phyloP scores from a whole-genome alignment of 2,797 vertebrate species.

The Cyclura pinguis region DNA sequence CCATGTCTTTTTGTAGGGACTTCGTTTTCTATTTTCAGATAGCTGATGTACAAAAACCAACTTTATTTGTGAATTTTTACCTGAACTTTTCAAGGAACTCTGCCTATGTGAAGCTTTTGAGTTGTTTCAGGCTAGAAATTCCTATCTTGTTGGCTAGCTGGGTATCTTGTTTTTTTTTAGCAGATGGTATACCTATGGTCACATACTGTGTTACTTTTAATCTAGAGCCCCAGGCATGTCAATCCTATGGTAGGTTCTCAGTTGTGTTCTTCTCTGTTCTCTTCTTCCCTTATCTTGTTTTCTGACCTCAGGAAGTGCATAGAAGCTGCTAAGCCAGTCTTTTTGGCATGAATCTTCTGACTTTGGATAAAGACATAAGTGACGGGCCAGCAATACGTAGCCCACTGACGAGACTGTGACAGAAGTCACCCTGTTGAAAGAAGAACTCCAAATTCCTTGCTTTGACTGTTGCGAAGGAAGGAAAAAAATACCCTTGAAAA shows the following conservation, averaged over 20 bases:
- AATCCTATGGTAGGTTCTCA: too few relatives aligned
- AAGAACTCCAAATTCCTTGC: background rate
- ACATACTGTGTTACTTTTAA: background rate
- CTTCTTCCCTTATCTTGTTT: background rate
- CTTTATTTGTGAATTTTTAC: background rate
- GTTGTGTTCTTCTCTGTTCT: background rate
- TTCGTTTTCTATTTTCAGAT: background rate
- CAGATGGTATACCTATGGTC: background rate
- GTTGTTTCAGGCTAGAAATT: background rate
- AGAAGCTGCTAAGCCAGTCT: background rate
- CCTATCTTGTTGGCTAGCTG: too few relatives aligned
- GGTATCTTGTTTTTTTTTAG: background rate
- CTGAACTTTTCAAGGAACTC: background rate
- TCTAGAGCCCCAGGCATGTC: background rate
- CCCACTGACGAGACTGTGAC: background rate
- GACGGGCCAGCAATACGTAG: too few relatives aligned
- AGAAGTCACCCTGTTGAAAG: background rate
- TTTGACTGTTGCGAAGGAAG: background rate
- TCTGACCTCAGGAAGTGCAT: background rate
- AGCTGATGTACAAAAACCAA: background rate
- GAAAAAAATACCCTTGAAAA: background rate
- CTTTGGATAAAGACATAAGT: background rate
- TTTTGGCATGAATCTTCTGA: background rate
- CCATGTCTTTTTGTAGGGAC: background rate
- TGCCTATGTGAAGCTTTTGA: background rate